Conservation (phyloP, 2,797 vertebrate genomes). For the Gymnoscopelus microlampas region DNA sequence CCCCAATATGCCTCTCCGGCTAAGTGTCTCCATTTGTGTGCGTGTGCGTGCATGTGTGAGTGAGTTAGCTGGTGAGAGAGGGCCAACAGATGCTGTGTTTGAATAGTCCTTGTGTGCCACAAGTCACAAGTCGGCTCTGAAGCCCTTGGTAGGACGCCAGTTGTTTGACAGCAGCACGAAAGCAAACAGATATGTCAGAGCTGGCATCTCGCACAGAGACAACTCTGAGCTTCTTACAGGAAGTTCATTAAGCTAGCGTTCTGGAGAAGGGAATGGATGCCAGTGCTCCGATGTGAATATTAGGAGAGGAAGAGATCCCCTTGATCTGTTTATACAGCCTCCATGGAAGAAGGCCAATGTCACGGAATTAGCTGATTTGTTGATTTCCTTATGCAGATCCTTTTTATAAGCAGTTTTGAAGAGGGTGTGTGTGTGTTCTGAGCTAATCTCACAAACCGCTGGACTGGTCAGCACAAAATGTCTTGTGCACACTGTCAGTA, state of each 20-base stretch:
- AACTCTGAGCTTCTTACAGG: slow-evolving; percentile 33
- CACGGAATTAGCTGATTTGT: slow-evolving; percentile 24
- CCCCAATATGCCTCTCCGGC: not conserved
- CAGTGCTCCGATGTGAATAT: not conserved
- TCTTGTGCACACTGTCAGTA: too few species aligned
- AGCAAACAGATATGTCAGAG: slow-evolving; percentile 52
- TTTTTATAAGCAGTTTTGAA: slow-evolving; percentile 28
- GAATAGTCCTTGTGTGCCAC: slow-evolving; percentile 35
- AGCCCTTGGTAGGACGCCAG: not conserved
- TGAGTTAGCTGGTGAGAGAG: slow-evolving; percentile 6
- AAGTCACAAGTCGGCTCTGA: slow-evolving; percentile 25
- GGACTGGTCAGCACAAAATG: too few species aligned
- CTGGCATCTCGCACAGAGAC: slow-evolving; percentile 18
- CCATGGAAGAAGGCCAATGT: not conserved
- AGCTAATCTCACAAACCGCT: slow-evolving; percentile 14
- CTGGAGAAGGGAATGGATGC: not conserved
- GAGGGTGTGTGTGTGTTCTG: not conserved
- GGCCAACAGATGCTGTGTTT: slow-evolving; percentile 28
- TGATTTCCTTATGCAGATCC: slow-evolving; percentile 25
- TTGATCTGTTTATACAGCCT: slow-evolving; percentile 7
- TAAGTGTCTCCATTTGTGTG: not conserved
- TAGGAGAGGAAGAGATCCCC: slow-evolving; percentile 5
- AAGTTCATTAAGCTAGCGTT: slow-evolving; percentile 46
- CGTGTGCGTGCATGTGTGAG: slow-evolving; percentile 16
- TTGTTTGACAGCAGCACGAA: slow-evolving; percentile 34